Base-by-base conservation (phyloP, 2,888 invertebrate genomes). In the Melangyna quadrimaculata region DNA sequence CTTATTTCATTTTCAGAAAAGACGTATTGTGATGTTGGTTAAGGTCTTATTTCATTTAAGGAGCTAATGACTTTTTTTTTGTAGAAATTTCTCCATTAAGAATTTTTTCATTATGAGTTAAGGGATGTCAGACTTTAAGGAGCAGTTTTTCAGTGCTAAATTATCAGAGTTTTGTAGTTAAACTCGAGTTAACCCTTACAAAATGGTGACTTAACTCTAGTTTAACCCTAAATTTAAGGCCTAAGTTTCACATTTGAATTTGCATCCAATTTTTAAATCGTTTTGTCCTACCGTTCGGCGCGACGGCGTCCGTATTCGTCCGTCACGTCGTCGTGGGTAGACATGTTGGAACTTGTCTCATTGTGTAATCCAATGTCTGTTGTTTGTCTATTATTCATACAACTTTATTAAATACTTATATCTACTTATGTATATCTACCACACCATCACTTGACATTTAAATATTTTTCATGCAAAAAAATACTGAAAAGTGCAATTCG, bases 381-480 rank as follows among this genome's bases (percentile, higher is more conserved):
- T 43, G 29, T 65, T 65, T 45, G 65, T 45, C 65, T 45, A 65
- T 65, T 65, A 8, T 19, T 35, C 40, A n/a, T 53, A 48, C 35
- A 32, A 22, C 17, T 63, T 40, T 17, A 43, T 63, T 12, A 17
- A 29, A 65, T 37, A 37, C n/a, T 3, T 51, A 14, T 9, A 14
- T 12, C 0, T 14, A 24, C 7, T 14, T 12, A 48, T 8, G 7
- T 29, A 17, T 32, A 32, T 32, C 12, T 59, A 59, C 59, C 22
- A 59, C 37, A 57, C 45, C 63, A 71, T 40, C 48, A 59, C 22
- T 59, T 73, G 73, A 35, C 69, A 73, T 78, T 82, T 72, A 53
- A 63, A 78, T 40, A 72, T 57, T 69, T 57, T 69, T 82, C 35
- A 73, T 78, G 78, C 78, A 73, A 78, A 82, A n/a, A 77, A 19